Conservation (phyloP, 2,888 invertebrate genomes). For the Amiota mariae region DNA sequence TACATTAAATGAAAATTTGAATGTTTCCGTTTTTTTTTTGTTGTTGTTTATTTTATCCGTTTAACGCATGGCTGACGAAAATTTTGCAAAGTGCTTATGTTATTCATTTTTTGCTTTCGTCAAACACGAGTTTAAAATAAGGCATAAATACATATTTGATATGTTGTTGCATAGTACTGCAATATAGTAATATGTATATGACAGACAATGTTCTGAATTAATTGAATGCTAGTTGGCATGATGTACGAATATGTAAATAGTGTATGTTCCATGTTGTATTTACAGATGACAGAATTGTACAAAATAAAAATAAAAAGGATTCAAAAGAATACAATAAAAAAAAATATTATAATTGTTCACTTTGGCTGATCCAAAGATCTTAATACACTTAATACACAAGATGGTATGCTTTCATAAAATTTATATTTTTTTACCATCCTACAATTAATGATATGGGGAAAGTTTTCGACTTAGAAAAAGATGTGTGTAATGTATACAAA, state of each 20-base stretch:
- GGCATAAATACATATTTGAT: constrained; percentile 11
- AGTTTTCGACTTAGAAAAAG: too few relatives aligned
- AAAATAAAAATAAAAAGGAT: not conserved
- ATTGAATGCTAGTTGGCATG: not conserved
- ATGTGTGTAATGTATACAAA: too few relatives aligned
- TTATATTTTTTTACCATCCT: too few relatives aligned
- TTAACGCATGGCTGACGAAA: not conserved
- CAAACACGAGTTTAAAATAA: not conserved
- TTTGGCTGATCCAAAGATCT: too few relatives aligned
- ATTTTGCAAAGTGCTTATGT: not conserved
- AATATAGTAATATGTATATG: not conserved
- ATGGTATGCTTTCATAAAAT: too few relatives aligned
- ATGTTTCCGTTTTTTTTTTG: constrained; percentile 3
- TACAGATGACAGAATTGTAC: constrained; percentile 15
- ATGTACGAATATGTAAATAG: not conserved
- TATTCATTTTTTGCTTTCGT: not conserved
- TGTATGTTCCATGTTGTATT: constrained; percentile 1
- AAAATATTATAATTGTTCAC: too few relatives aligned
- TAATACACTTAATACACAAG: too few relatives aligned
- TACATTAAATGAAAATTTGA: constrained; percentile 20
- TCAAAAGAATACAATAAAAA: not conserved
- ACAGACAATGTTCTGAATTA: constrained; percentile 14
- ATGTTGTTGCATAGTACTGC: not conserved
- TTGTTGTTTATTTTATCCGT: not conserved
- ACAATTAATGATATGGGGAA: too few relatives aligned